Evolutionary conservation across 1,140 invertebrate genomes (phyloP), one percentile per base, ranked within the genome.

Genomic region (Ips typographus): DNA sequence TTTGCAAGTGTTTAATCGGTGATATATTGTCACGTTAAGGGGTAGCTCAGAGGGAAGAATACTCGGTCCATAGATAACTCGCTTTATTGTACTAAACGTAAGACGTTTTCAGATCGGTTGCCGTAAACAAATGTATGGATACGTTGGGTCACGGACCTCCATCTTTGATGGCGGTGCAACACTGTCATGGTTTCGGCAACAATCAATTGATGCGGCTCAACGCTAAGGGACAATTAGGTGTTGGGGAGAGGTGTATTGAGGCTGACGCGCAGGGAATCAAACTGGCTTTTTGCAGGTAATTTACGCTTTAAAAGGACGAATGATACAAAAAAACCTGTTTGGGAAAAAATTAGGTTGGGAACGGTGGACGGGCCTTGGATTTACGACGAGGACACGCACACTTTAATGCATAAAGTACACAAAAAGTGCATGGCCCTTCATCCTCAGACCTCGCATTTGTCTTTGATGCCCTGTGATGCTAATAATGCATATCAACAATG

Each of bases 131-230:
- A 56, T 98, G 96, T 79, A 82, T 98, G 68, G 96, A 98, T 77
- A 95, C 95, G 2, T 66, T 79, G 36, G 79, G 79, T 39, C 78
- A 80, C 58, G 77, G 68, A 37, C 79, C 79, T 4, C 79, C 79
- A 43, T 72, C 77, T 37, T 67, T 79, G 39, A 80, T 80, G 78
- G 77, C 78, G 3, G 73, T 77, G 66, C 84, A 74, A 44, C 85
- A 89, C 57, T 99, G 97, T 78, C 96, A 99, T 84, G 95, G 96
- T 40, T 89, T 88, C 80, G 96, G 96, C 72, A 97, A 94, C 78
- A 98, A 98, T 85, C 97, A 97, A 87, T 78, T 98, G 73, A 90
- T 98, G 74, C 84, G 96, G 60, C 81, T 99, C 7, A 99, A 99
- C 83, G 88, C 89, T 6, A 92, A 94, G 73, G 97, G 98, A 1